Base-by-base conservation (phyloP, 2,113 vertebrate genomes). In the Sapajus apella region DNA sequence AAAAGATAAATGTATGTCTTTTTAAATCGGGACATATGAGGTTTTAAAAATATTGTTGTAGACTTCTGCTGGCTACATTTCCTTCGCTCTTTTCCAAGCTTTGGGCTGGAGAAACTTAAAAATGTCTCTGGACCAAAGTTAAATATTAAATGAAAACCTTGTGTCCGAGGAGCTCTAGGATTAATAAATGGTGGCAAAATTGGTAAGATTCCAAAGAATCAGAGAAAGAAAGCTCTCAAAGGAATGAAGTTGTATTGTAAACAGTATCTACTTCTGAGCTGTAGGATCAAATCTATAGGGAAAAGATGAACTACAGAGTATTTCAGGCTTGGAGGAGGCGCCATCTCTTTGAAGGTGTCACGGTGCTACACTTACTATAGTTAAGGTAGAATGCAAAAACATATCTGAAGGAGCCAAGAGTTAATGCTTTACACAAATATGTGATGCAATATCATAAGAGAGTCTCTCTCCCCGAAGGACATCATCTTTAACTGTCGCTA, bases 1-100 rank as follows among this genome's bases (percentile, higher is more conserved):
- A 97, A 98, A 98, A 98, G 97, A 98, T 83, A 98, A 98, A 96
- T 92, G 87, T 96, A 97, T 97, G 92, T 94, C 96, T 90, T 98
- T 98, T 95, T 87, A 98, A 96, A 94, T 97, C 93, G 98, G 92
- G 90, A 98, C 97, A 96, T 94, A 85, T 40, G 97, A 98, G 97
- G 91, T 83, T 95, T 97, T 98, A 97, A 97, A 96, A 97, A 95
- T 98, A 97, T 96, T 97, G 81, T 55, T 96, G 92, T 96, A 98
- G 92, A 97, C 64, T 97, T 98, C 97, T 98, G 80, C 97, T 98
- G 98, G 97, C 98, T 98, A 95, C 76, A 95, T 97, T 97, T 95
- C 82, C 30, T 97, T 93, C 88, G 91, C 56, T 98, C 81, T 94
- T 97, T 97, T 98, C 93, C 97, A 97, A 97, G 58, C 45, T 92